Base-by-base conservation (phyloP, 2,113 vertebrate genomes). In the Morone chrysops region DNA sequence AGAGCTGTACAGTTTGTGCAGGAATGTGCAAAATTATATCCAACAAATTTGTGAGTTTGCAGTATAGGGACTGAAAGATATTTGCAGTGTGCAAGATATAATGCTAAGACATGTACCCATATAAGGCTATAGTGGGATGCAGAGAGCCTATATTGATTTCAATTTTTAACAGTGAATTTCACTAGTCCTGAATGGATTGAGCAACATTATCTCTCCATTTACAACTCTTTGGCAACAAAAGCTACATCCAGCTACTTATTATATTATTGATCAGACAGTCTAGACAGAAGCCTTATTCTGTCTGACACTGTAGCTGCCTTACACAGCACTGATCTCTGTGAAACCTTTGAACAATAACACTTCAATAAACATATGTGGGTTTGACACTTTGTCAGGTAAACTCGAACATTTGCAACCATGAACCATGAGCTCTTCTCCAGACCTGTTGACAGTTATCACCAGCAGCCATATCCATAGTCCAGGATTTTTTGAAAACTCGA, bases 261-360 rank as follows among this genome's bases (percentile, higher is more conserved):
- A 16, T 38, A 45, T 51, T 75, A 75, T 75, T 54, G 73, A 75
- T 75, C 12, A 9, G 7, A 75, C 13, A 16, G 73, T 54, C 73
- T 75, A 65, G 60, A 65, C 60, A 54, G 48, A 43, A 43, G 31
- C 17, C 66, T 10, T 38, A 1, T 36, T 20, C 47, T n/a, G 67
- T 40, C 48, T 70, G 48, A 5, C 73, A 17, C 60, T 41, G 47
- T 16, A 72, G 54, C 16, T 59, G 41, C 9, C 7, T 38, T 73
- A 60, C 54, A 59, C n/a, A 25, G 14, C 45, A 62, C 31, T 57
- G 8, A 47, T 48, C 43, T 31, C 54, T 47, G 48, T 16, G 38
- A 36, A 18, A 51, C 67, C 31, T 10, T 5, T 38, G 25, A 6
- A 6, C 68, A 53, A 11, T 12, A 70, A 40, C 50, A 56, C 51